Conservation (phyloP, 92 coral and sea anemone species). For the Umimayanthus chanpuru region DNA sequence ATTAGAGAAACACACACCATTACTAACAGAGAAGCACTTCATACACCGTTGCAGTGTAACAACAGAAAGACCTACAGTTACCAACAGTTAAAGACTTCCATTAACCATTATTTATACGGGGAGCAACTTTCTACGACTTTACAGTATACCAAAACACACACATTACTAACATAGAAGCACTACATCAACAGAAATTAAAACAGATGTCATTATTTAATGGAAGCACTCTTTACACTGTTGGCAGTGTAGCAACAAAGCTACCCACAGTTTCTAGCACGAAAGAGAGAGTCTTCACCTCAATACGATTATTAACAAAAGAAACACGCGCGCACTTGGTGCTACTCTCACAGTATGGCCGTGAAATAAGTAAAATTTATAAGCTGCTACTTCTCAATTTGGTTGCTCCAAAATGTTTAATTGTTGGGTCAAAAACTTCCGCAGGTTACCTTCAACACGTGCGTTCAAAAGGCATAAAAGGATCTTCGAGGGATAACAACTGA, state of each 20-base stretch:
- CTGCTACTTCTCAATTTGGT: neutral
- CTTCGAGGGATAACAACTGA: neutral
- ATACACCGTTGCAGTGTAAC: no score
- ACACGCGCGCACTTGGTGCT: neutral
- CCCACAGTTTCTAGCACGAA: neutral
- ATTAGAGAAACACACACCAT: neutral
- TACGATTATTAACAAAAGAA: neutral
- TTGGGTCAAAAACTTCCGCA: neutral
- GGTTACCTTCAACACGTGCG: neutral
- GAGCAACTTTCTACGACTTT: no score
- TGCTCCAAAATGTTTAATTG: neutral
- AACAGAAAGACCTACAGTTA: neutral
- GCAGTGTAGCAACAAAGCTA: neutral
- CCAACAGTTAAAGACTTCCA: neutral
- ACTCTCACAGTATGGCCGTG: neutral
- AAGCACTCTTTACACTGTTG: neutral
- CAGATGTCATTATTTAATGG: no score
- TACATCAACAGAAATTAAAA: no score
- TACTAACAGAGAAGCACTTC: neutral
- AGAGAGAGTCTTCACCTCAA: neutral
- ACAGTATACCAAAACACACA: no score
- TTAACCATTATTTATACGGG: no score
- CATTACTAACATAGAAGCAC: no score
- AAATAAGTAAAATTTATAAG: neutral
- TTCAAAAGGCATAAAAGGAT: neutral